phyloP scores from a whole-genome alignment of 2,113 vertebrate genomes.

The Polypterus senegalus region DNA sequence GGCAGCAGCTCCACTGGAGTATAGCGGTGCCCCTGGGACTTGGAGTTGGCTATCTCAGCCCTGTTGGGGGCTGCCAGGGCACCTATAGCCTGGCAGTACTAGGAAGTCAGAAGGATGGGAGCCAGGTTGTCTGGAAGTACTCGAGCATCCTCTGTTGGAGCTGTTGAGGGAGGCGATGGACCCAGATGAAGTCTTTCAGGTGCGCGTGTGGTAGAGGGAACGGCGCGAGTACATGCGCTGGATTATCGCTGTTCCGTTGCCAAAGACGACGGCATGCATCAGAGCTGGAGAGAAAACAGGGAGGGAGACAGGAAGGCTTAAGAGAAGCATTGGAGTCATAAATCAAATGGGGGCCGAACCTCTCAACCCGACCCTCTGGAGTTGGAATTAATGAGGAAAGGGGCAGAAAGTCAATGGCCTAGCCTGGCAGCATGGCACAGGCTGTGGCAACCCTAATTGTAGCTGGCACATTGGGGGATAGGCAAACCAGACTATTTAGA shows the following conservation, averaged over 20 bases:
- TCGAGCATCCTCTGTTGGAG: constrained; percentile 93
- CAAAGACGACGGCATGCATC: constrained; percentile 94
- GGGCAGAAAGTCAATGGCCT: neutral
- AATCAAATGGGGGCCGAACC: too few relatives aligned
- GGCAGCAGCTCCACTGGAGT: too few relatives aligned
- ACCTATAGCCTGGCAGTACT: too few relatives aligned
- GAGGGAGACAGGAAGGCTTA: neutral
- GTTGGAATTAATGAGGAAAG: neutral
- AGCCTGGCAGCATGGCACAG: neutral
- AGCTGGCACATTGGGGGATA: too few relatives aligned
- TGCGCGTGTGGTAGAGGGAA: constrained; percentile 87
- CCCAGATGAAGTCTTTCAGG: constrained; percentile 88
- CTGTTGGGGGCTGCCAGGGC: too few relatives aligned
- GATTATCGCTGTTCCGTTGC: constrained; percentile 93
- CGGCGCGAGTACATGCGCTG: constrained; percentile 95
- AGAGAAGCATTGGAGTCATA: neutral
- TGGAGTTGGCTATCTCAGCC: too few relatives aligned
- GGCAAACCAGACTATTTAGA: too few relatives aligned
- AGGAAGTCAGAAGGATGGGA: too few relatives aligned
- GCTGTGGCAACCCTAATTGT: neutral
- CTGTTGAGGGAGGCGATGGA: constrained; percentile 81
- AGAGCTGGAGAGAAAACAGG: constrained; percentile 49
- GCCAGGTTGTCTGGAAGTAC: constrained; percentile 93
- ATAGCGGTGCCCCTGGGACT: too few relatives aligned
- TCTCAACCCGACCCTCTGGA: too few relatives aligned